A percentile compares a stretch with the other conserved stretches of the same genome.
phyloP scores from a whole-genome alignment of 2,888 invertebrate species.

The Dryococelus australis region DNA sequence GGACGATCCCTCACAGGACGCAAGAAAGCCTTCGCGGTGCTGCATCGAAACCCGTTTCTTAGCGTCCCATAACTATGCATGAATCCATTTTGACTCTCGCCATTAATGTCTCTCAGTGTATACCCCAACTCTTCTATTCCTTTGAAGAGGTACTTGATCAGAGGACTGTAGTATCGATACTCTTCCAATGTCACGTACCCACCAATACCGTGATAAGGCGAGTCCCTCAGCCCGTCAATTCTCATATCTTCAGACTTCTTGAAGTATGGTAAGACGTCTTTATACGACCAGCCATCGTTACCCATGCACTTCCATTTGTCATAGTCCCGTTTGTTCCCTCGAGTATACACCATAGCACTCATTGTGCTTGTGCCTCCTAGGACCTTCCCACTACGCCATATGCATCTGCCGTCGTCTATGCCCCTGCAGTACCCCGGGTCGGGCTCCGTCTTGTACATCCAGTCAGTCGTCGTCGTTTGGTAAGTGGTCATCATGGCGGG shows the following conservation, averaged over 20 bases:
- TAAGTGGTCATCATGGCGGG: slow-evolving; percentile 55
- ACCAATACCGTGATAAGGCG: slow-evolving; percentile 71
- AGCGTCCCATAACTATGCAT: slow-evolving; percentile 79
- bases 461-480: slow-evolving; percentile 57
- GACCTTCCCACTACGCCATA: slow-evolving; percentile 68
- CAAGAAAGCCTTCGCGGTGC: slow-evolving; percentile 83
- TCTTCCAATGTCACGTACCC: slow-evolving; percentile 79
- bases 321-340: slow-evolving; percentile 70
- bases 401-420: slow-evolving; percentile 53
- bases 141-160: slow-evolving; percentile 58
- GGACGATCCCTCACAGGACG: slow-evolving; percentile 62
- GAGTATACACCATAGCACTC: slow-evolving; percentile 71
- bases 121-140: slow-evolving; percentile 77
- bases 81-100: slow-evolving; percentile 78
- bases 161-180: slow-evolving; percentile 63
- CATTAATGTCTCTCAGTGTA: slow-evolving; percentile 75
- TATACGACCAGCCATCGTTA: slow-evolving; percentile 53
- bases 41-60: slow-evolving; percentile 80
- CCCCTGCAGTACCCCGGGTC: slow-evolving; percentile 39
- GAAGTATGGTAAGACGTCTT: too few relatives aligned
- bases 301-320: slow-evolving; percentile 69
- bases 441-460: slow-evolving; percentile 60
- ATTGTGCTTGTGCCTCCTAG: slow-evolving; percentile 72
- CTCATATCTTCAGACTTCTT: slow-evolving; percentile 59
- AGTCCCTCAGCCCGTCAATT: slow-evolving; percentile 66